phyloP scores from a whole-genome alignment of 2,113 vertebrate genomes.

The Acinonyx jubatus region DNA sequence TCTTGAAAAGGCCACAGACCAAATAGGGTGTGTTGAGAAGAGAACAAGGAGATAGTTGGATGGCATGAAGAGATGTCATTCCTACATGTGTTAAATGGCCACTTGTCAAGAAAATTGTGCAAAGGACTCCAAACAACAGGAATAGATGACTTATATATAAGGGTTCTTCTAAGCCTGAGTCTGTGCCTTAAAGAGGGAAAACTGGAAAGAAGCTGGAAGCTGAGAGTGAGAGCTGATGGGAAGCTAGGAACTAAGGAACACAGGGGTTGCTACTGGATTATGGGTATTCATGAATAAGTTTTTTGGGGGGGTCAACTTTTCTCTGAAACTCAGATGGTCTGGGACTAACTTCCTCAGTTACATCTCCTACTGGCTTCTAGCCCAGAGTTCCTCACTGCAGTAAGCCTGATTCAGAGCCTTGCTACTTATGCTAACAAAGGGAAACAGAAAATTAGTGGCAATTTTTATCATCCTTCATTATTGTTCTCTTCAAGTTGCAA shows the following conservation, averaged over 20 bases:
- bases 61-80: neutral
- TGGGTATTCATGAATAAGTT: neutral
- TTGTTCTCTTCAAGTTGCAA: constrained; percentile 11
- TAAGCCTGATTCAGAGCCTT: neutral
- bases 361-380: neutral
- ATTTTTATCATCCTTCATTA: constrained; percentile 45
- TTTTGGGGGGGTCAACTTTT: neutral
- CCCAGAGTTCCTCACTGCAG: neutral
- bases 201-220: neutral
- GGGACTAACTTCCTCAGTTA: neutral
- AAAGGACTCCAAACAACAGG: neutral
- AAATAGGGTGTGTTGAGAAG: neutral
- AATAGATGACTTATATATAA: neutral
- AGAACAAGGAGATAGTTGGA: neutral
- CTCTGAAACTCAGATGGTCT: constrained; percentile 11
- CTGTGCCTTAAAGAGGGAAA: constrained; percentile 26
- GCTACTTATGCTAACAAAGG: constrained; percentile 48
- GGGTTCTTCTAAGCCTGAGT: neutral
- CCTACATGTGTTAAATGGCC: neutral
- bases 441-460: neutral
- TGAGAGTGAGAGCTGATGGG: neutral
- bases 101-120: neutral
- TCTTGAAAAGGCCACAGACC: neutral
- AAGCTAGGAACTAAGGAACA: neutral
- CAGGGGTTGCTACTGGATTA: neutral